A percentile compares a stretch with the other conserved stretches of the same genome.
These are phyloP conservation scores for Pseudomyrmex dendroicus DNA, from an alignment of 1,140 invertebrate genomes.

Conservation along the genomic window DNA sequence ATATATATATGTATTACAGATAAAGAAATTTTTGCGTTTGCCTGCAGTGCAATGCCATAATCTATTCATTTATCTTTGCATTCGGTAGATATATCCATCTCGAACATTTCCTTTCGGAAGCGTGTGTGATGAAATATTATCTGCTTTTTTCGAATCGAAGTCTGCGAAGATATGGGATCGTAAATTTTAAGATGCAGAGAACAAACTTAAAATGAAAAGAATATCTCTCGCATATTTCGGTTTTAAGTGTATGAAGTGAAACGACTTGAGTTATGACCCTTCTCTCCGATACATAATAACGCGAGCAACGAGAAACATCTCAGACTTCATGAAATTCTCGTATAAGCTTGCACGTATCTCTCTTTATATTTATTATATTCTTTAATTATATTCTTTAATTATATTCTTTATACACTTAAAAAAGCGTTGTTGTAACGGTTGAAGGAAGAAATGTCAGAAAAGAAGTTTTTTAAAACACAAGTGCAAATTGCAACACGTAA, in stretches of 20 bases:
- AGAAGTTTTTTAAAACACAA: no score
- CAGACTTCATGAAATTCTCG: slow-evolving; percentile 15
- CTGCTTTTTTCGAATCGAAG: slow-evolving; percentile 36
- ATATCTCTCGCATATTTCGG: slow-evolving; percentile 46
- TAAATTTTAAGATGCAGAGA: slow-evolving; percentile 46
- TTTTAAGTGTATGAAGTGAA: slow-evolving; percentile 47
- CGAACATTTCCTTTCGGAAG: background rate
- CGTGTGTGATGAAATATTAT: slow-evolving; percentile 44
- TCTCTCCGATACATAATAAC: slow-evolving; percentile 40
- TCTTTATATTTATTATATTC: background rate
- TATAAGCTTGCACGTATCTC: background rate
- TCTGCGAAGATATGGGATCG: slow-evolving; percentile 29
- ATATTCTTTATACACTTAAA: background rate
- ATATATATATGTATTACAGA: background rate
- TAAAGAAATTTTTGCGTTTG: slow-evolving; percentile 15
- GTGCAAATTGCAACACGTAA: no score
- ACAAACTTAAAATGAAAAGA: slow-evolving; percentile 53
- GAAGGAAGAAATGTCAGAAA: background rate
- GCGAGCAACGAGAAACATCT: slow-evolving; percentile 4
- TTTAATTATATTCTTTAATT: slow-evolving; percentile 19
- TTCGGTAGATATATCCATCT: background rate
- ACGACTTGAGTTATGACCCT: slow-evolving; percentile 49
- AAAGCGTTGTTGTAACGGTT: background rate
- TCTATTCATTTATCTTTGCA: background rate
- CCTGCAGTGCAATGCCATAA: background rate